These are phyloP conservation scores for Adelognathus sp. DNA, from an alignment of 2,888 invertebrate species.

Conservation along the genomic window DNA sequence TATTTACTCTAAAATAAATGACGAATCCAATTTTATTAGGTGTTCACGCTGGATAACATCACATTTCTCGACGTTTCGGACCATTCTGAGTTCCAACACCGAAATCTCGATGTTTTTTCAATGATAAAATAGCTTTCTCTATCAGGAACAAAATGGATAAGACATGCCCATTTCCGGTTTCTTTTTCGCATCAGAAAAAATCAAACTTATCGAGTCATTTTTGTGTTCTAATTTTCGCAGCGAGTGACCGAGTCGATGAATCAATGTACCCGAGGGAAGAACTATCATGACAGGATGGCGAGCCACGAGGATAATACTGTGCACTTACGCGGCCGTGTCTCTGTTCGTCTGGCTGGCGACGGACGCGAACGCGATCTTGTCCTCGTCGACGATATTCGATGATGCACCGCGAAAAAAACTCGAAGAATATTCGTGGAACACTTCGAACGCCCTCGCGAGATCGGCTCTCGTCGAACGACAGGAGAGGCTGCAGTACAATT, in stretches of 20 bases:
- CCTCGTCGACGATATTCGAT: constrained; percentile 43
- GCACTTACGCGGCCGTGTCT: constrained; percentile 50
- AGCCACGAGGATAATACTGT: constrained; percentile 58
- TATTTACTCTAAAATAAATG: too few species aligned
- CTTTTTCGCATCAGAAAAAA: neutral
- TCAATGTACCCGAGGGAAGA: constrained; percentile 66
- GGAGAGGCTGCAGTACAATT: constrained; percentile 76
- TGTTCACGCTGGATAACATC: too few species aligned
- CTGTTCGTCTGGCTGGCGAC: constrained; percentile 44
- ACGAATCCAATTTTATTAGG: too few species aligned
- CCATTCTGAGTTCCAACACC: too few species aligned
- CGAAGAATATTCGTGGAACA: constrained; percentile 71
- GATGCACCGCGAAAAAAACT: constrained; percentile 34
- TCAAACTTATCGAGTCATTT: neutral
- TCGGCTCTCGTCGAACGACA: constrained; percentile 77
- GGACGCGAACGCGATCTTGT: constrained; percentile 34
- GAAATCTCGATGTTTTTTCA: too few species aligned
- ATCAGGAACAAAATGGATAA: too few species aligned
- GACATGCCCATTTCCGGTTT: neutral
- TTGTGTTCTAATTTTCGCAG: constrained; percentile 25
- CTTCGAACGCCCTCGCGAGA: constrained; percentile 76
- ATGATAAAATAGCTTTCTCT: too few species aligned
- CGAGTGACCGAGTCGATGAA: constrained; percentile 23
- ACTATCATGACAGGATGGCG: constrained; percentile 70
- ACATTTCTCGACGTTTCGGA: too few species aligned